phyloP scores from a whole-genome alignment of 2,797 vertebrate species.

The Eulemur albifrons region DNA sequence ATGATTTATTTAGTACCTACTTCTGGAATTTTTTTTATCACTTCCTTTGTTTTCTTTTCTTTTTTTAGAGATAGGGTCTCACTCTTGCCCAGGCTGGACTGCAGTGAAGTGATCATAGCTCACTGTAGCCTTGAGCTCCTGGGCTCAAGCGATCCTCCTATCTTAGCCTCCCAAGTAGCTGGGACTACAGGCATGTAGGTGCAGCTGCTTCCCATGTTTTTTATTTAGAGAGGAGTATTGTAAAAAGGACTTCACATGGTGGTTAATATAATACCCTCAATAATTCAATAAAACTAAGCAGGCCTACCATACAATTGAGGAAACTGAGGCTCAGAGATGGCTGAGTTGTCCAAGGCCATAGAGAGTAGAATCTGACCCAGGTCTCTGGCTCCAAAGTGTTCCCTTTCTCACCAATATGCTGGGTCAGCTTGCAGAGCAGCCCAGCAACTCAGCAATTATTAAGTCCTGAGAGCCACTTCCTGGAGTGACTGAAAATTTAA shows the following conservation, averaged over 20 bases:
- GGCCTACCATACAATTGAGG: background rate
- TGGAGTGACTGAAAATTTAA: background rate
- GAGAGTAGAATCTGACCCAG: background rate
- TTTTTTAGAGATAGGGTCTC: background rate
- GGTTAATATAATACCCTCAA: background rate
- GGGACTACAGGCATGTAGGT: background rate
- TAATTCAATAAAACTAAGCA: background rate
- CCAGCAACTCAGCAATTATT: background rate
- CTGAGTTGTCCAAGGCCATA: background rate
- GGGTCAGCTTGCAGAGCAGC: background rate
- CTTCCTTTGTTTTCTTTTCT: background rate
- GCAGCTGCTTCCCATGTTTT: background rate
- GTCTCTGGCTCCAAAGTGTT: background rate
- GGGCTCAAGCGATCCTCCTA: background rate
- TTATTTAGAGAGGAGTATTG: background rate
- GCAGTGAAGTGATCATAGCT: background rate
- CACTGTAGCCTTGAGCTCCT: background rate
- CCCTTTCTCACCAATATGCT: background rate
- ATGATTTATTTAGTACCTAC: background rate
- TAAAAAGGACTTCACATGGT: background rate
- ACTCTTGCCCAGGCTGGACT: too few relatives aligned
- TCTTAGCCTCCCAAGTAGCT: background rate
- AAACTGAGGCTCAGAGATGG: background rate
- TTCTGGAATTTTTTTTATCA: background rate
- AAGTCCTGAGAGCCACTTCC: background rate